Conservation (phyloP, 1,140 invertebrate genomes). For the Plectrocnemia conspersa region DNA sequence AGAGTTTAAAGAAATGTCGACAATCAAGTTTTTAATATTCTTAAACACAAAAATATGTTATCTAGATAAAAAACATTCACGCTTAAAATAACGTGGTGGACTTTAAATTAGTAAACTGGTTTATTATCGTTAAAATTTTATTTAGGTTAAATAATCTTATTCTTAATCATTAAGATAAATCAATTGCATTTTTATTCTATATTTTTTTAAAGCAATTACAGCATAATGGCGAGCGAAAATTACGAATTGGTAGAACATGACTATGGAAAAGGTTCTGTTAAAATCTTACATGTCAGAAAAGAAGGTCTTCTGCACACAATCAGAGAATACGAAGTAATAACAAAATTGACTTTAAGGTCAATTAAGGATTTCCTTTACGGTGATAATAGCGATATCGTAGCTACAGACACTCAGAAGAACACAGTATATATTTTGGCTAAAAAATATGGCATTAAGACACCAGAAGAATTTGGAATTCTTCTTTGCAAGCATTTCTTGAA, state of each 20-base stretch:
- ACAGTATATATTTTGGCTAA: constrained; percentile 76
- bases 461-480: constrained; percentile 67
- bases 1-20: too few species aligned
- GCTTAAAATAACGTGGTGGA: background rate
- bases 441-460: constrained; percentile 66
- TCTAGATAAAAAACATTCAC: background rate
- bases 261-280: constrained; percentile 71
- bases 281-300: constrained; percentile 63
- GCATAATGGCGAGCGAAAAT: constrained; percentile 38
- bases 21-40: too few species aligned
- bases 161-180: background rate
- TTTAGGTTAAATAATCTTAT: background rate
- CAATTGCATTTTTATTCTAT: background rate
- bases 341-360: constrained; percentile 62
- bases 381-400: constrained; percentile 70
- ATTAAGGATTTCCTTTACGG: constrained; percentile 58
- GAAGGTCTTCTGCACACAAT: constrained; percentile 61
- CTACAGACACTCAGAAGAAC: constrained; percentile 79
- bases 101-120: background rate
- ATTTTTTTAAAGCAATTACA: background rate
- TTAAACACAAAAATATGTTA: too few species aligned
- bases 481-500: constrained; percentile 67
- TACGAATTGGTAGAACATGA: constrained; percentile 62
- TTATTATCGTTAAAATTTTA: background rate
- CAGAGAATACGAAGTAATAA: constrained; percentile 68